A percentile compares a stretch with the other conserved stretches of the same genome.
phyloP scores from a whole-genome alignment of 2,113 vertebrate species.

The Pseudonaja textilis region DNA sequence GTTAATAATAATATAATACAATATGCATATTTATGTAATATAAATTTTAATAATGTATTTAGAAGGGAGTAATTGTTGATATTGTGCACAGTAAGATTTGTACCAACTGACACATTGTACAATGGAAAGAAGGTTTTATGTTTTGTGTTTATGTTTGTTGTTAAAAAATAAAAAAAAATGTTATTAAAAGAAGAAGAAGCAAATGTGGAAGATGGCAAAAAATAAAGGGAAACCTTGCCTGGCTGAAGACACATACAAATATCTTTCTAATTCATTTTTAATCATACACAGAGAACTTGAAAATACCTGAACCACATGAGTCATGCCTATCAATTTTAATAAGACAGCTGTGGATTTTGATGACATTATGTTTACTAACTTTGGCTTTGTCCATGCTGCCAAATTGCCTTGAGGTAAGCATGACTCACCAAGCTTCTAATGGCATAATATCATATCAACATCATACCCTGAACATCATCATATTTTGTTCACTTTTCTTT shows the following conservation, averaged over 20 bases:
- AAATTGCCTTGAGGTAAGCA: neutral
- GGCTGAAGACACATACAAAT: neutral
- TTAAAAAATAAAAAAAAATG: too few species aligned
- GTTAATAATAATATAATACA: too few species aligned
- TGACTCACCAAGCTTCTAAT: neutral
- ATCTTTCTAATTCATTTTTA: neutral
- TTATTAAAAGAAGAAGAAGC: neutral
- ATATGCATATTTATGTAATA: too few species aligned
- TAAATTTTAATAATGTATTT: too few species aligned
- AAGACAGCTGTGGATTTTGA: neutral
- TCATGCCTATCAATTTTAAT: neutral
- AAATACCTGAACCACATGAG: neutral
- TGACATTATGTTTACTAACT: neutral
- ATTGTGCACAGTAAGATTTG: too few species aligned
- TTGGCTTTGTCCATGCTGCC: neutral
- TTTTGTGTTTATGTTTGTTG: too few species aligned
- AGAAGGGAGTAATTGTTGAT: too few species aligned
- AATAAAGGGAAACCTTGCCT: neutral
- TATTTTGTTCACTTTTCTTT: neutral
- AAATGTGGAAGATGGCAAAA: neutral
- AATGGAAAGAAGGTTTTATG: too few species aligned
- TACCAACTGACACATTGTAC: too few species aligned
- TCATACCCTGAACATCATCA: neutral
- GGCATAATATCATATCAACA: neutral
- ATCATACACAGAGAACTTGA: neutral